Percentiles rank a stretch among this genome's conserved stretches.
These are phyloP conservation scores for Labeo rohita DNA, from an alignment of 2,113 vertebrate genomes.

Conservation along the genomic window DNA sequence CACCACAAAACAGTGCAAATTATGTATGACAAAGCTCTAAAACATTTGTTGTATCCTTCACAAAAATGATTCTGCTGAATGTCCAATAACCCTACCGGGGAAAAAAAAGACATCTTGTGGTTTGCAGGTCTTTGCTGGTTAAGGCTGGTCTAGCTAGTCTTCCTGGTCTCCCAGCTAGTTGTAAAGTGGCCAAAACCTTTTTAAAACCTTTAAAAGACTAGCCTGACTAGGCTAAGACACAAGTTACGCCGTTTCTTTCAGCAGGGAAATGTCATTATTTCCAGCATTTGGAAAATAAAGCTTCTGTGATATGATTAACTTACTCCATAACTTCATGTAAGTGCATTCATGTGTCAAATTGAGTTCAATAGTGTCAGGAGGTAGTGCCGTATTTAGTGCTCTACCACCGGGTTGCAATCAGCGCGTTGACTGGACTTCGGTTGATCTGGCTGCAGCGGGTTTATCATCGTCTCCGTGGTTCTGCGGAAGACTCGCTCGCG, in stretches of 20 bases:
- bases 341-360: constrained; percentile 19
- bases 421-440: neutral
- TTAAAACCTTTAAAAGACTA: neutral
- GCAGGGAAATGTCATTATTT: neutral
- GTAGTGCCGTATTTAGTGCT: neutral
- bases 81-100: neutral
- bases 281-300: constrained; percentile 1
- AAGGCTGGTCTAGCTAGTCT: neutral
- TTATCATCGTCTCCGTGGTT: constrained; percentile 78
- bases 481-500: constrained; percentile 80
- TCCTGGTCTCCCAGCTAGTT: neutral
- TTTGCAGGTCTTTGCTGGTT: neutral
- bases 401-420: neutral
- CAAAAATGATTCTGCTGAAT: neutral
- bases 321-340: constrained; percentile 5
- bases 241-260: neutral
- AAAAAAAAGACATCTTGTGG: neutral
- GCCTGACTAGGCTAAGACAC: neutral
- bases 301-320: neutral
- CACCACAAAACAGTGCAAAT: constrained; percentile 33
- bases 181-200: neutral
- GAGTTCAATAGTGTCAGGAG: neutral
- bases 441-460: neutral
- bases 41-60: neutral
- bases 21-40: neutral